Conservation (phyloP, 2,113 vertebrate genomes). For the Garra rufa region DNA sequence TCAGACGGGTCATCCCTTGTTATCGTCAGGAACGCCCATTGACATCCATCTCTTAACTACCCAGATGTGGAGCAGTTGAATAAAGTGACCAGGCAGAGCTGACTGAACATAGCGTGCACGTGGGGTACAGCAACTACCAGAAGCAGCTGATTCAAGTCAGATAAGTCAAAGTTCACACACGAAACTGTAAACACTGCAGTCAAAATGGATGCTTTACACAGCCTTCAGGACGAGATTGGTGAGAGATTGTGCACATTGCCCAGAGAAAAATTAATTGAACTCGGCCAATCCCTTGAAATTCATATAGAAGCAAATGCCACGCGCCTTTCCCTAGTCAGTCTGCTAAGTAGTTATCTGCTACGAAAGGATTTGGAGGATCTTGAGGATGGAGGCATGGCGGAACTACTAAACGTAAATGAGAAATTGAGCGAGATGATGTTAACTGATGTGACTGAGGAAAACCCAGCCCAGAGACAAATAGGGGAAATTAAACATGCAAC, state of each 20-base stretch:
- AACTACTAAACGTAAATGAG: not conserved
- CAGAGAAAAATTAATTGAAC: not conserved
- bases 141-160: not conserved
- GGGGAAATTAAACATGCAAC: too few species aligned
- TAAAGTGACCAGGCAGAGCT: constrained; percentile 5
- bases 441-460: too few species aligned
- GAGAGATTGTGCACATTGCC: not conserved
- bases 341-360: not conserved
- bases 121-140: not conserved
- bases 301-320: not conserved
- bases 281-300: not conserved
- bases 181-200: not conserved
- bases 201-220: not conserved
- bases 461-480: not conserved
- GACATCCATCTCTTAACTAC: not conserved
- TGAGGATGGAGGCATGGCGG: not conserved
- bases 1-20: too few species aligned
- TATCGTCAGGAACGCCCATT: too few species aligned
- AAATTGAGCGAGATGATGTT: too few species aligned
- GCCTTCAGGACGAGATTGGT: not conserved
- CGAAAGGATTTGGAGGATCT: not conserved
- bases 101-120: not conserved
- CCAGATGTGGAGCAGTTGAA: not conserved
- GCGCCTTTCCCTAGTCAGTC: not conserved
- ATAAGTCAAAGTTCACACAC: not conserved